Percentiles rank a stretch among this genome's conserved stretches.
Conservation (phyloP, 1,140 invertebrate species). For the fruit fly (Drosophila melanogaster) region DNA sequence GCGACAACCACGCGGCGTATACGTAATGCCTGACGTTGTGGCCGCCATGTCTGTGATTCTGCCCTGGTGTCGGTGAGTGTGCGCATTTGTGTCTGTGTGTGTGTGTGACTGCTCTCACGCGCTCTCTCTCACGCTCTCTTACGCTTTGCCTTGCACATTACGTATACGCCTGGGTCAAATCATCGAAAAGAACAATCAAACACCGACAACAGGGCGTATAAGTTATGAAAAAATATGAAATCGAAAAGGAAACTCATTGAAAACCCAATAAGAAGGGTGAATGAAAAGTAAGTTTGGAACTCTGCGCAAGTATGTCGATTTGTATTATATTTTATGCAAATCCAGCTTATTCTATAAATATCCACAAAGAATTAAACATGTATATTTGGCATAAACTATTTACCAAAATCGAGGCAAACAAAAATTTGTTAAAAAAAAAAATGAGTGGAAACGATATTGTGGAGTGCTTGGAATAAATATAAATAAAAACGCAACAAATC, state of each 20-base stretch:
- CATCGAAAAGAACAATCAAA: conserved; percentile 23
- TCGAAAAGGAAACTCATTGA: neutral
- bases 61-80: conserved; percentile 10
- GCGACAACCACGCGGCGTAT: conserved; percentile 75
- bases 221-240: neutral
- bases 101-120: conserved; percentile 1
- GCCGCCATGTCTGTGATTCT: conserved; percentile 18
- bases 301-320: neutral
- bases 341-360: neutral
- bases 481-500: conserved; percentile 19
- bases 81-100: neutral
- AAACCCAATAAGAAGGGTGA: neutral
- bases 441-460: neutral
- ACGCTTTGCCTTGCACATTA: conserved; percentile 44
- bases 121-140: neutral
- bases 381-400: neutral
- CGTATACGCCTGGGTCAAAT: conserved; percentile 54
- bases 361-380: neutral
- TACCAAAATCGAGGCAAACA: conserved; percentile 6
- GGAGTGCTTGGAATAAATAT: conserved; percentile 12
- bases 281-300: no score
- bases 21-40: conserved; percentile 66
- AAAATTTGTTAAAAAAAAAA: neutral
- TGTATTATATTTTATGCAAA: neutral
- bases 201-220: conserved; percentile 7